Evolutionary conservation across 2,888 invertebrate species (phyloP).

Genomic region (Sclerodermus sp.): DNA sequence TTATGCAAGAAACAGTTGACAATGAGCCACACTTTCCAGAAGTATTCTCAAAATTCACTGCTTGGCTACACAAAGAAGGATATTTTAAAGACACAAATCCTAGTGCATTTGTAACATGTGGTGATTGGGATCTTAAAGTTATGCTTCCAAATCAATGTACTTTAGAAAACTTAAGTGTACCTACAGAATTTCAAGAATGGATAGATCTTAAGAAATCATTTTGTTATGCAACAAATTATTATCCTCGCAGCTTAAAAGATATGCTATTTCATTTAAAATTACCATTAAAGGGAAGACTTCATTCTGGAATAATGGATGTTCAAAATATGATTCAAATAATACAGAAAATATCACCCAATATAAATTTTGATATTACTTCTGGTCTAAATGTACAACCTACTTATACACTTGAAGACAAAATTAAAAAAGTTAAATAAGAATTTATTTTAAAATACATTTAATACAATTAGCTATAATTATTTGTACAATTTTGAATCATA

Average conservation of each 20-base stretch:
- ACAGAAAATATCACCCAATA: slow-evolving; percentile 24
- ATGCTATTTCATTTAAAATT: slow-evolving; percentile 51
- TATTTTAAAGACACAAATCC: slow-evolving; percentile 43
- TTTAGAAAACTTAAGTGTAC: slow-evolving; percentile 49
- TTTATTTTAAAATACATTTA: slow-evolving; percentile 2
- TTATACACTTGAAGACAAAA: background rate
- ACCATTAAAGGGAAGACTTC: slow-evolving; percentile 53
- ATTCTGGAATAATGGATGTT: slow-evolving; percentile 57
- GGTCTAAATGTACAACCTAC: background rate
- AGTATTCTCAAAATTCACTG: slow-evolving; percentile 56
- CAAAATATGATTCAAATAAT: slow-evolving; percentile 45
- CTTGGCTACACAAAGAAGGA: slow-evolving; percentile 58
- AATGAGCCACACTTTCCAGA: slow-evolving; percentile 57
- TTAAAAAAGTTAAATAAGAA: background rate
- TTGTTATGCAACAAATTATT: slow-evolving; percentile 45
- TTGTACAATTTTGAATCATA: too few relatives aligned
- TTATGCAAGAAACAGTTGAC: slow-evolving; percentile 63
- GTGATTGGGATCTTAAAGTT: slow-evolving; percentile 63
- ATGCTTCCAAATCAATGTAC: slow-evolving; percentile 61
- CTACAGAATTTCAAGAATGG: slow-evolving; percentile 60
- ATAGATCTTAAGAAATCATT: slow-evolving; percentile 62
- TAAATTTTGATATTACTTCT: slow-evolving; percentile 39
- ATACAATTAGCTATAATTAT: slow-evolving; percentile 1
- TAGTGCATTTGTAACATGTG: slow-evolving; percentile 63
- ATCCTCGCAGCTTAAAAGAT: slow-evolving; percentile 51